Conservation (phyloP, 2,797 vertebrate genomes). For the Coendou prehensilis region DNA sequence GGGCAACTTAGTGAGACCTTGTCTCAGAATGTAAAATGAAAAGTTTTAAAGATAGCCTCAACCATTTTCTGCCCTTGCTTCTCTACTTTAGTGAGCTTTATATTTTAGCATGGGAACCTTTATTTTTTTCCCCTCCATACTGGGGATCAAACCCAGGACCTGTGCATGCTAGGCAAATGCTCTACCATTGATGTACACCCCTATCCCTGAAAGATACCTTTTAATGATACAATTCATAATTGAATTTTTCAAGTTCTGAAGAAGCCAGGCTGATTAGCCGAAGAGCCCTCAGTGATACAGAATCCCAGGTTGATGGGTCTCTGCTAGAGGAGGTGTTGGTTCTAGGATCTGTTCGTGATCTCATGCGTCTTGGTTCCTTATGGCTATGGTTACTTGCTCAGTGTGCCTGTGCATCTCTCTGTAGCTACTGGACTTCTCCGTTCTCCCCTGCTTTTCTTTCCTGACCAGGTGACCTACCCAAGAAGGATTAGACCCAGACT, state of each 20-base stretch:
- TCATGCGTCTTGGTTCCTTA: slow-evolving; percentile 60
- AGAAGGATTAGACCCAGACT: slow-evolving; percentile 88
- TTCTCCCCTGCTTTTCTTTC: slow-evolving; percentile 88
- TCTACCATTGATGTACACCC: background rate
- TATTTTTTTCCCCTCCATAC: background rate
- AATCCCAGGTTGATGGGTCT: background rate
- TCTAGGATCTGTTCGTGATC: background rate
- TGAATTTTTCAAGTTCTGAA: background rate
- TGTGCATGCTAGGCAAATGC: background rate
- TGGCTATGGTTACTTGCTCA: slow-evolving; percentile 70
- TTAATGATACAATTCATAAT: slow-evolving; percentile 43
- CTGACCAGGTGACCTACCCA: slow-evolving; percentile 89
- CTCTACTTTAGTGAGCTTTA: background rate
- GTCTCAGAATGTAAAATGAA: background rate
- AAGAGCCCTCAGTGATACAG: background rate
- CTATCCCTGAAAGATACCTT: background rate
- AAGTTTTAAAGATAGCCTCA: slow-evolving; percentile 34
- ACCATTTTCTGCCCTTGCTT: slow-evolving; percentile 29
- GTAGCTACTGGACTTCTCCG: slow-evolving; percentile 85
- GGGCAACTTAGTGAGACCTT: background rate
- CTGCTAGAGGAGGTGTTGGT: background rate
- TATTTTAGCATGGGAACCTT: slow-evolving; percentile 4
- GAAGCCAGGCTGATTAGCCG: background rate
- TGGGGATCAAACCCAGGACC: background rate
- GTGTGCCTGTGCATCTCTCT: slow-evolving; percentile 77